Percentiles rank a stretch among this genome's conserved stretches.
These are phyloP conservation scores for Pogonomyrmex barbatus DNA, from an alignment of 1,140 invertebrate genomes.

Conservation along the genomic window DNA sequence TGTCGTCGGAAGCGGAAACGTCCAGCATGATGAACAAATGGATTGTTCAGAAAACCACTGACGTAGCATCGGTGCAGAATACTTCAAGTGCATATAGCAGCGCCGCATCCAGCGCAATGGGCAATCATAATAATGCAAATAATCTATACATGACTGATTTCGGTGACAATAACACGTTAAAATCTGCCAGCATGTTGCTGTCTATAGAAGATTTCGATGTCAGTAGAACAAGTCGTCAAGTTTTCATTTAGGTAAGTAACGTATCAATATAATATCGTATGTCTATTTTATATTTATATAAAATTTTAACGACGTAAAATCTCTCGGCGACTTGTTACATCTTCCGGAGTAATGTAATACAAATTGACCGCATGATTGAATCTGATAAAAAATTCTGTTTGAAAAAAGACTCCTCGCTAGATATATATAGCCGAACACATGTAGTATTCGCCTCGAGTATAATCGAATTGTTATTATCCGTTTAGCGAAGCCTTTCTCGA, in stretches of 20 bases:
- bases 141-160: constrained; percentile 81
- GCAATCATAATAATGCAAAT: constrained; percentile 83
- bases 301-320: neutral
- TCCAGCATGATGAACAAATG: constrained; percentile 83
- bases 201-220: constrained; percentile 85
- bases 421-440: constrained; percentile 12
- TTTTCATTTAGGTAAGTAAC: constrained; percentile 78
- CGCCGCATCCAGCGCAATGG: constrained; percentile 85
- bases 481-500: constrained; percentile 82
- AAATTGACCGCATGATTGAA: neutral
- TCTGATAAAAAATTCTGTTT: constrained; percentile 70
- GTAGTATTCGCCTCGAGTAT: constrained; percentile 65
- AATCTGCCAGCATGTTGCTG: constrained; percentile 84
- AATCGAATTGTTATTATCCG: constrained; percentile 84
- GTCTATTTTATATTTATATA: neutral
- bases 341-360: neutral
- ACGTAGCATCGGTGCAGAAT: constrained; percentile 84
- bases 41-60: constrained; percentile 81
- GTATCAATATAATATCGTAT: neutral
- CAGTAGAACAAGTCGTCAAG: constrained; percentile 84
- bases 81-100: constrained; percentile 85
- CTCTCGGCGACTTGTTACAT: neutral
- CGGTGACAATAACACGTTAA: constrained; percentile 78
- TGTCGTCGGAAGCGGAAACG: constrained; percentile 79
- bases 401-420: constrained; percentile 60